Percentiles rank a stretch among this genome's conserved stretches.
These are phyloP conservation scores for Eremobia ochroleuca DNA, from an alignment of 2,888 invertebrate species.

Conservation along the genomic window DNA sequence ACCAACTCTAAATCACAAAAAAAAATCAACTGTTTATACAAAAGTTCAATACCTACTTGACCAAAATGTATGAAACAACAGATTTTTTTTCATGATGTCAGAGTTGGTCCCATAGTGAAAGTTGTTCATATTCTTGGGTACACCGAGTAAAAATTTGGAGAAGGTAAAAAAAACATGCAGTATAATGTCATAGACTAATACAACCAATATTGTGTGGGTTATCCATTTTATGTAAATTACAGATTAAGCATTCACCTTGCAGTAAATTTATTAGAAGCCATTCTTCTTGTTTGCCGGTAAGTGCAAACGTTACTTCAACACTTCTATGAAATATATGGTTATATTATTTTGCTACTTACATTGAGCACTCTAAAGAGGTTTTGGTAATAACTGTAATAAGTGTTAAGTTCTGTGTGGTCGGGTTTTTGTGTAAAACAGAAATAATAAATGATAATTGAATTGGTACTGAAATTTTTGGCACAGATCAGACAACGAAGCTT, in stretches of 20 bases:
- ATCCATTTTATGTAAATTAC: conserved; percentile 78
- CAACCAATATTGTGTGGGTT: conserved; percentile 41
- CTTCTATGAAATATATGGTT: conserved; percentile 53
- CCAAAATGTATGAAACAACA: no score
- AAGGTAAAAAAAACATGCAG: no score
- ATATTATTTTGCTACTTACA: conserved; percentile 58
- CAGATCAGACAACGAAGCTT: conserved; percentile 28
- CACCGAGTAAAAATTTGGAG: no score
- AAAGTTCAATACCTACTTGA: no score
- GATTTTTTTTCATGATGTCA: no score
- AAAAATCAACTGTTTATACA: no score
- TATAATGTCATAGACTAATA: conserved; percentile 4
- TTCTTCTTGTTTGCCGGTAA: conserved; percentile 86
- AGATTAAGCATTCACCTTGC: conserved; percentile 88
- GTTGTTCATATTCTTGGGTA: no score
- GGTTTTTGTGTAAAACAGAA: conserved; percentile 22
- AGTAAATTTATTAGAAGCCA: conserved; percentile 86
- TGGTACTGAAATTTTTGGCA: conserved; percentile 11
- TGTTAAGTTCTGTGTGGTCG: conserved; percentile 37
- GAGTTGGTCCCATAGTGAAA: no score
- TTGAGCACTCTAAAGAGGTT: conserved; percentile 58
- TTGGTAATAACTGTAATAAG: conserved; percentile 35
- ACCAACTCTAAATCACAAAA: no score
- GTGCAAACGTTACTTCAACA: conserved; percentile 77
- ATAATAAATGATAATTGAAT: conserved; percentile 2